phyloP scores from a whole-genome alignment of 1,140 invertebrate species.

The Eriosoma lanigerum region DNA sequence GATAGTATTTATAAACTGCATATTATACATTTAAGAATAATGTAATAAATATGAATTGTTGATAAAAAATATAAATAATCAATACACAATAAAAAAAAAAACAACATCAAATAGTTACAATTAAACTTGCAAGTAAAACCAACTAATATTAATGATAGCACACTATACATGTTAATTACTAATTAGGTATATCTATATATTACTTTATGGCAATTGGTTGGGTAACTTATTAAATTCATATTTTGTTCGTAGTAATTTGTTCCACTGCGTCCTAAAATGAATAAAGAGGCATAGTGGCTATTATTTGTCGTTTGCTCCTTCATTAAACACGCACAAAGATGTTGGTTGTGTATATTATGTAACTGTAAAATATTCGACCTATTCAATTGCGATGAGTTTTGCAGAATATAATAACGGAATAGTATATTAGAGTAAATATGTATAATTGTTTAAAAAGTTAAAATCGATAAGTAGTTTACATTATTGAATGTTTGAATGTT shows the following conservation, averaged over 20 bases:
- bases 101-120: background rate
- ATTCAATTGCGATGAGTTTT: background rate
- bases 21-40: too few relatives aligned
- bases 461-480: background rate
- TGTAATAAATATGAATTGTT: too few relatives aligned
- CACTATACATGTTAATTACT: too few relatives aligned
- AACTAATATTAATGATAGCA: background rate
- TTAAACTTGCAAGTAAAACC: constrained; percentile 9
- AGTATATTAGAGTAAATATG: background rate
- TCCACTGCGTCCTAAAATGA: constrained; percentile 21
- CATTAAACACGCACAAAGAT: constrained; percentile 20
- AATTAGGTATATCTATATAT: background rate
- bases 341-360: background rate
- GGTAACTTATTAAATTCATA: constrained; percentile 12
- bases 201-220: constrained; percentile 18
- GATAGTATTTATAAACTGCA: too few relatives aligned
- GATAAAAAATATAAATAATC: too few relatives aligned
- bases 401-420: background rate
- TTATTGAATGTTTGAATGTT: background rate
- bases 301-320: constrained; percentile 37
- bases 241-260: background rate
- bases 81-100: background rate
- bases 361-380: constrained; percentile 41
- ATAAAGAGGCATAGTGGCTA: constrained; percentile 45
- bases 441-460: too few relatives aligned